phyloP scores from a whole-genome alignment of 2,888 invertebrate genomes.

The Eilema caniola region DNA sequence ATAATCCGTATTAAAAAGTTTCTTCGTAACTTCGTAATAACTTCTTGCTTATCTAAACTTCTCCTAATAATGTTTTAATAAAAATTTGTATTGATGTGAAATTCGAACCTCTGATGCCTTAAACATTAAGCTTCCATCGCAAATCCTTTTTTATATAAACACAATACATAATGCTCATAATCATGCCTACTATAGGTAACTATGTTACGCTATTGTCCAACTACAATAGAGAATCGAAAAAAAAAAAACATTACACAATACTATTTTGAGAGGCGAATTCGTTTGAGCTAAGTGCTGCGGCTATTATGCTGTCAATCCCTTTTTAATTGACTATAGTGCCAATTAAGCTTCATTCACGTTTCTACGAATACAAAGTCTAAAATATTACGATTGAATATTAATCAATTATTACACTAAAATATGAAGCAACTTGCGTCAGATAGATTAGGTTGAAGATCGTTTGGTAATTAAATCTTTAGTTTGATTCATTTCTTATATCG shows the following conservation, averaged over 20 bases:
- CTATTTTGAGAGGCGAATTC: not conserved
- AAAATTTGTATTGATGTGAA: not conserved
- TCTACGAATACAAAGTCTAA: constrained; percentile 13
- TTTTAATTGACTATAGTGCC: constrained; percentile 17
- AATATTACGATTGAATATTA: not conserved
- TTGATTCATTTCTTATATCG: not conserved
- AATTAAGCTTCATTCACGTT: constrained; percentile 15
- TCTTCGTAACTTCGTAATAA: too few relatives aligned
- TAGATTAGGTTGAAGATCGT: not conserved
- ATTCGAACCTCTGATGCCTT: not conserved
- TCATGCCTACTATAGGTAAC: not conserved
- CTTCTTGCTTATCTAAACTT: not conserved
- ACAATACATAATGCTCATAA: not conserved
- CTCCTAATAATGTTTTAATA: not conserved
- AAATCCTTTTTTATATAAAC: not conserved
- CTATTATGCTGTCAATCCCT: constrained; percentile 19
- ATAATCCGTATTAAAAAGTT: too few relatives aligned
- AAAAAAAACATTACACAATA: not conserved
- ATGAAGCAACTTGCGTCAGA: not conserved
- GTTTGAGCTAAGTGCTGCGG: not conserved
- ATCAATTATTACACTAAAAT: not conserved
- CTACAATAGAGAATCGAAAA: not conserved
- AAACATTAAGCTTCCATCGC: not conserved
- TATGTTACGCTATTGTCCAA: constrained; percentile 6
- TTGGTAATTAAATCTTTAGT: not conserved